Evolutionary conservation across 2,888 invertebrate species (phyloP), one percentile per base, ranked within the genome.

Genomic region (Lumbricus terrestris): DNA sequence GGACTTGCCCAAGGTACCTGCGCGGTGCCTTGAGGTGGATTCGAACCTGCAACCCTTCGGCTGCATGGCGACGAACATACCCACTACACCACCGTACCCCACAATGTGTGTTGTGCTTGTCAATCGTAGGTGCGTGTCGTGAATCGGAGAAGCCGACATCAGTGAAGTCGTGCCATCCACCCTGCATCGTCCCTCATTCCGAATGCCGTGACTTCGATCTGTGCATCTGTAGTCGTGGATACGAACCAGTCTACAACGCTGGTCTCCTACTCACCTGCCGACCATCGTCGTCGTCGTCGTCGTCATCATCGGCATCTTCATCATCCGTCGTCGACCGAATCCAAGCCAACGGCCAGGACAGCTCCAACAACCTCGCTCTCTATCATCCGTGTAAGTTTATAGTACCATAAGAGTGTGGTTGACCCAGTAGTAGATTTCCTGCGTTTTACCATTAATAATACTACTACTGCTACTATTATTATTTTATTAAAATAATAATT

Each of bases 361-460:
- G 85, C 85, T 35, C 85, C 85, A 85, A 37, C 85, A 85, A 85
- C 85, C 34, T 85, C 35, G 85, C 85, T 23, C 37, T 85, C 85
- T 85, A 85, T 85, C 85, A 85, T 16, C 85, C 85, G 35, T 85
- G 85, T 85, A 35, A 85, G 85, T 54, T n/a, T n/a, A n/a, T n/a
- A n/a, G n/a, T n/a, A n/a, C n/a, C n/a, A n/a, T n/a, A n/a, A n/a
- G 69, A 69, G 69, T 69, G n/a, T 69, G 69, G 8, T 13, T 29
- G 23, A 29, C 23, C 29, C 3, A n/a, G 69, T 69, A 8, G 8
- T 69, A 69, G 8, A n/a, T 1, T 6, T 69, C 69, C 2, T 29
- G n/a, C 69, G n/a, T 69, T 47, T n/a, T 6, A 29, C 69, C n/a
- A 29, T 69, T 69, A n/a, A 20, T n/a, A n/a, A n/a, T n/a, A n/a